Conservation (phyloP, 2,888 invertebrate species). For the Pyrrhia umbra region DNA sequence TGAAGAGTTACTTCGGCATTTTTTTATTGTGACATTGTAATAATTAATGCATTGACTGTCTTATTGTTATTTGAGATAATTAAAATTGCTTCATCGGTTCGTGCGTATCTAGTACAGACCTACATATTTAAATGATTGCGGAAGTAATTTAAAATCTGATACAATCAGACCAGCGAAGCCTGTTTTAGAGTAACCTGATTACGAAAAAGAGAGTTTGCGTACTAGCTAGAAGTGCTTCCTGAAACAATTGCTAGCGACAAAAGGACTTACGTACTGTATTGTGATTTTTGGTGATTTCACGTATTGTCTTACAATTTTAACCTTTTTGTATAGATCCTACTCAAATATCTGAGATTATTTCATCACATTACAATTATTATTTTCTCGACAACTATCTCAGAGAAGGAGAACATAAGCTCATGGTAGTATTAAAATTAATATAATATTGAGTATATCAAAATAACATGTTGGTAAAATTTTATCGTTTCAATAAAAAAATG, state of each 20-base stretch:
- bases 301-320: neutral
- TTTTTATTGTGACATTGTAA: slow-evolving; percentile 9
- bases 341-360: neutral
- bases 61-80: slow-evolving; percentile 48
- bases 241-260: neutral
- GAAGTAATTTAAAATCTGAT: slow-evolving; percentile 60
- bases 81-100: slow-evolving; percentile 48
- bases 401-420: no score
- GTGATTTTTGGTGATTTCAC: neutral
- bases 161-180: slow-evolving; percentile 51
- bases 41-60: slow-evolving; percentile 28
- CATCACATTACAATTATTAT: neutral
- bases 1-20: slow-evolving; percentile 4
- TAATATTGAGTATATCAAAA: slow-evolving; percentile 1
- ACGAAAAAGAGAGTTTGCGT: slow-evolving; percentile 42
- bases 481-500: slow-evolving; percentile 3
- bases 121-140: slow-evolving; percentile 63
- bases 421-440: no score
- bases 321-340: neutral
- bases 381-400: neutral
- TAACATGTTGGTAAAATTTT: neutral
- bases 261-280: neutral
- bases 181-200: slow-evolving; percentile 53
- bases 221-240: slow-evolving; percentile 25
- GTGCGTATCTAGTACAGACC: slow-evolving; percentile 54